phyloP scores from a whole-genome alignment of 2,888 invertebrate species.

The Rhingia rostrata region DNA sequence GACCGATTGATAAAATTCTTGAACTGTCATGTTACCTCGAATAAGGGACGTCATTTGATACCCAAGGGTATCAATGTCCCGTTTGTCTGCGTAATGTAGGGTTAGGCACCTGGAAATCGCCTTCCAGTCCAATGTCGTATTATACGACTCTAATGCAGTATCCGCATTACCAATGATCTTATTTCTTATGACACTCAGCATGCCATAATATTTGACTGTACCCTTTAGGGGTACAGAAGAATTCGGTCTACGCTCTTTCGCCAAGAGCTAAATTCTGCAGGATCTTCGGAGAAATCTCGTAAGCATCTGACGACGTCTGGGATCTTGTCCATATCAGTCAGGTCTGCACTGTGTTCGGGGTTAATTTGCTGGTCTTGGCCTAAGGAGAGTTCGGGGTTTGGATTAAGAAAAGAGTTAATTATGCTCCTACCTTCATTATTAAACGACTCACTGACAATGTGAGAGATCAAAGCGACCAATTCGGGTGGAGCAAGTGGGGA shows the following conservation, averaged over 20 bases:
- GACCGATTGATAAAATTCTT: not conserved
- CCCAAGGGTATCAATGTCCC: not conserved
- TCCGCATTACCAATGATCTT: not conserved
- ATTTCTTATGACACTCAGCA: not conserved
- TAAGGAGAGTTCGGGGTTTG: constrained; percentile 1
- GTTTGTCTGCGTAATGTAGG: not conserved
- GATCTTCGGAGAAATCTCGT: not conserved
- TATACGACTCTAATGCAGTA: too few species aligned
- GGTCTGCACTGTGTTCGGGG: not conserved
- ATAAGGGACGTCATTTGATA: not conserved
- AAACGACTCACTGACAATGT: not conserved
- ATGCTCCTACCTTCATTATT: not conserved
- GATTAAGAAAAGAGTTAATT: not conserved
- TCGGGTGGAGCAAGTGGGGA: not conserved
- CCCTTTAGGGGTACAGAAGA: too few species aligned
- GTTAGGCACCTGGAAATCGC: too few species aligned
- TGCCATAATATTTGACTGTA: too few species aligned
- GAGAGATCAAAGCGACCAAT: not conserved
- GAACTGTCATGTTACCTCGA: not conserved
- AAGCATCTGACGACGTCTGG: too few species aligned
- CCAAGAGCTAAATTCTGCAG: not conserved
- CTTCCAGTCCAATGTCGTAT: too few species aligned
- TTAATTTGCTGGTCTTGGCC: not conserved
- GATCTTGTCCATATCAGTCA: too few species aligned
- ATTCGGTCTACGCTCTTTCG: not conserved